Conservation (phyloP, 1,140 invertebrate species). For the Asbolus verrucosus region DNA sequence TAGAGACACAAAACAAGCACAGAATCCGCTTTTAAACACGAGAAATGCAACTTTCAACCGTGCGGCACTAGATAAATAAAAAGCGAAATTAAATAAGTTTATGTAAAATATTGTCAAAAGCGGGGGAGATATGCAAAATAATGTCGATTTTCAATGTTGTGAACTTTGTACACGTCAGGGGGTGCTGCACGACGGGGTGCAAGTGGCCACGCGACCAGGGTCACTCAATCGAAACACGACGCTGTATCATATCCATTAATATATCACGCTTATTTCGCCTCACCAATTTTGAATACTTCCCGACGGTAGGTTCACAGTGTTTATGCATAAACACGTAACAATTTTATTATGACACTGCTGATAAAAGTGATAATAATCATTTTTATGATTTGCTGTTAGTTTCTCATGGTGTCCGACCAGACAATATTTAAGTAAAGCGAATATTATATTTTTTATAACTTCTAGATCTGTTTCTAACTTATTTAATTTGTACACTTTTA, state of each 20-base stretch:
- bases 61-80: no score
- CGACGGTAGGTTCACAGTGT: conserved; percentile 15
- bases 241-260: conserved; percentile 39
- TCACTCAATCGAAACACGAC: conserved; percentile 25
- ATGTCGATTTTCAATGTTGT: conserved; percentile 28
- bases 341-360: conserved; percentile 29
- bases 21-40: no score
- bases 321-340: conserved; percentile 39
- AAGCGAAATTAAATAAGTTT: no score
- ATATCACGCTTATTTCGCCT: conserved; percentile 41
- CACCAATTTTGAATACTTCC: conserved; percentile 17
- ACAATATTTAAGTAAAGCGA: no score
- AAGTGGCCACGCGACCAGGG: conserved; percentile 36
- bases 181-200: conserved; percentile 21
- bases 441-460: no score
- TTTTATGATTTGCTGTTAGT: conserved; percentile 13
- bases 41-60: no score
- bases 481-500: no score
- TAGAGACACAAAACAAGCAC: no score
- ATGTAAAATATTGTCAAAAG: background rate
- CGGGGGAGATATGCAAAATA: background rate
- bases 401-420: background rate
- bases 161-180: conserved; percentile 12
- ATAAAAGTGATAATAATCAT: conserved; percentile 43
- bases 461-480: no score